phyloP scores from a whole-genome alignment of 2,888 invertebrate species.

The Anoplius nigerrimus region DNA sequence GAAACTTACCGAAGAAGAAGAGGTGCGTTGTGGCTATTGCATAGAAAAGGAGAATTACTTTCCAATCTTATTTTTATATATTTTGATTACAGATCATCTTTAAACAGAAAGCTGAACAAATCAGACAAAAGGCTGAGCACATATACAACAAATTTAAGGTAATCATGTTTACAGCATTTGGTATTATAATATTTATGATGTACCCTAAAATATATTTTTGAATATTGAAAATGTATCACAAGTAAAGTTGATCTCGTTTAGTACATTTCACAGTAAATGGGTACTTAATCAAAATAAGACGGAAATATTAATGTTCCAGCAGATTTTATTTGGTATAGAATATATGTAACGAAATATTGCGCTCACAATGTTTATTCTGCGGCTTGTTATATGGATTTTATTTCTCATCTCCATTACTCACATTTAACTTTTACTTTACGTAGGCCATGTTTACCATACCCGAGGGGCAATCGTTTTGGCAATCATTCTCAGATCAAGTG shows the following conservation, averaged over 20 bases:
- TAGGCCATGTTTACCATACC: slow-evolving; percentile 81
- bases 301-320: too few relatives aligned
- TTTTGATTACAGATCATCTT: slow-evolving; percentile 75
- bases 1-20: slow-evolving; percentile 81
- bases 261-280: too few relatives aligned
- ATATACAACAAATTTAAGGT: slow-evolving; percentile 79
- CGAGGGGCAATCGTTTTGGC: slow-evolving; percentile 82
- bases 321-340: too few relatives aligned
- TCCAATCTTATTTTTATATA: slow-evolving; percentile 2
- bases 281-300: too few relatives aligned
- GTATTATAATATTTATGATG: slow-evolving; percentile 11
- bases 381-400: too few relatives aligned
- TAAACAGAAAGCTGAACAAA: slow-evolving; percentile 81
- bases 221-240: too few relatives aligned
- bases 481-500: slow-evolving; percentile 82
- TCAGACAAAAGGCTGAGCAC: slow-evolving; percentile 83
- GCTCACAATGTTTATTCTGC: too few relatives aligned
- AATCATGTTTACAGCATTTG: slow-evolving; percentile 35
- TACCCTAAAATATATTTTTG: too few relatives aligned
- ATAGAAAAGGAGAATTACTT: background rate
- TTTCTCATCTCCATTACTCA: too few relatives aligned
- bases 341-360: too few relatives aligned
- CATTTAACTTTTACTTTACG: slow-evolving; percentile 21
- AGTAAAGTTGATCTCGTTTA: too few relatives aligned
- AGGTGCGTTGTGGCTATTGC: slow-evolving; percentile 64